A percentile compares a stretch with the other conserved stretches of the same genome.
These are phyloP conservation scores for Bursaphelenchus mucronatus DNA, from an alignment of 1,140 invertebrate genomes.

Conservation along the genomic window DNA sequence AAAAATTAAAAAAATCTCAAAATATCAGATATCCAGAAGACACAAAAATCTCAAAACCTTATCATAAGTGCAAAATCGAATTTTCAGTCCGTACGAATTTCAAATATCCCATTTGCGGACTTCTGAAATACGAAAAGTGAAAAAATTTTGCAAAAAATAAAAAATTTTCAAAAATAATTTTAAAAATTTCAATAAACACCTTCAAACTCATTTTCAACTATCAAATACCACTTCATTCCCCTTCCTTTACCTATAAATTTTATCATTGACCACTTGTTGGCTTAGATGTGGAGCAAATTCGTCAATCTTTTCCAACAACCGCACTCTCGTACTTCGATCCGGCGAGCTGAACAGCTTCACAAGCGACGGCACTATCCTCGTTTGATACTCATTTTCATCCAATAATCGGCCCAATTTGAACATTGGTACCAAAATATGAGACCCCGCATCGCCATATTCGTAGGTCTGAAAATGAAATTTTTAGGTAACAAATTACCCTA, in stretches of 20 bases:
- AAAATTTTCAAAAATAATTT: no score
- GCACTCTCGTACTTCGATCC: slow-evolving; percentile 85
- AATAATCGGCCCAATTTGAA: slow-evolving; percentile 65
- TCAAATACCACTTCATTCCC: background rate
- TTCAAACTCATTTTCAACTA: background rate
- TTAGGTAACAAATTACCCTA: no score
- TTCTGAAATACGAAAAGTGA: no score
- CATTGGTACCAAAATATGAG: slow-evolving; percentile 64
- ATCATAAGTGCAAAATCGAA: slow-evolving; percentile 4
- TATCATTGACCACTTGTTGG: slow-evolving; percentile 56
- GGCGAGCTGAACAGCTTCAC: slow-evolving; percentile 91
- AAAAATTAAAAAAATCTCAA: slow-evolving; percentile 17
- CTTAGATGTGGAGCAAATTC: slow-evolving; percentile 55
- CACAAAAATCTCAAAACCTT: background rate
- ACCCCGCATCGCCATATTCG: slow-evolving; percentile 62
- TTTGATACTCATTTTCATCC: slow-evolving; percentile 86
- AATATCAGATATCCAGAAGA: no score
- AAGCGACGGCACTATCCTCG: slow-evolving; percentile 90
- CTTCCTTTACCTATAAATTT: slow-evolving; percentile 51
- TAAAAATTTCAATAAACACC: background rate
- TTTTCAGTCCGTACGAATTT: background rate
- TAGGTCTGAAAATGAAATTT: slow-evolving; percentile 47
- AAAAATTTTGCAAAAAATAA: no score
- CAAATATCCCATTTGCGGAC: no score
- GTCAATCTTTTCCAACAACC: slow-evolving; percentile 77